A percentile compares a stretch with the other conserved stretches of the same genome.
phyloP scores from a whole-genome alignment of 2,888 invertebrate genomes.

The Micoletzkya japonica region DNA sequence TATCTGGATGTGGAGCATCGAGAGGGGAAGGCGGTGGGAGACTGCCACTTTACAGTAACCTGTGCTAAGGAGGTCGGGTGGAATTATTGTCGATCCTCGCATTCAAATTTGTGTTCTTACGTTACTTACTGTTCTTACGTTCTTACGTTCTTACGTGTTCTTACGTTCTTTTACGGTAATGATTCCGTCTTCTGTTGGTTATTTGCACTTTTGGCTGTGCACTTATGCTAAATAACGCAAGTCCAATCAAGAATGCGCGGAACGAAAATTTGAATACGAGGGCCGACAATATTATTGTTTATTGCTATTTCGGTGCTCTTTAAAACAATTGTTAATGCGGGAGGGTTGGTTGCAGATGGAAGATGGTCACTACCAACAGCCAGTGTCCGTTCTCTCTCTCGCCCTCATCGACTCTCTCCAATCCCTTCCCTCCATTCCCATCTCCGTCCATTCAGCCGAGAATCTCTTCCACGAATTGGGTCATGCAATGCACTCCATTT shows the following conservation, averaged over 20 bases:
- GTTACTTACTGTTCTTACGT: too few species aligned
- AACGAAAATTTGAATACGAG: too few species aligned
- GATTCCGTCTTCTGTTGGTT: too few species aligned
- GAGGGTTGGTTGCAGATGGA: conserved; percentile 39
- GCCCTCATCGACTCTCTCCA: neutral
- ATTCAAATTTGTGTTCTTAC: too few species aligned
- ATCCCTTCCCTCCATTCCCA: conserved; percentile 41
- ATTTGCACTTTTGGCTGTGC: too few species aligned
- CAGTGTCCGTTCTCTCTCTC: conserved; percentile 59
- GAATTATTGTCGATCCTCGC: too few species aligned
- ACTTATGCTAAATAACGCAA: too few species aligned
- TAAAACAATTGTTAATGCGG: too few species aligned
- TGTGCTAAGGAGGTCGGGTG: conserved; percentile 76
- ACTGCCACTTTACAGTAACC: conserved; percentile 97
- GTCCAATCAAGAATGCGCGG: too few species aligned
- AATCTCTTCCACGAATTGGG: conserved; percentile 99
- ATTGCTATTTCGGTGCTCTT: too few species aligned
- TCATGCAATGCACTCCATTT: conserved; percentile 97
- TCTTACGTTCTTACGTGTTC: conserved; percentile 37
- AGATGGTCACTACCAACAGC: conserved; percentile 47
- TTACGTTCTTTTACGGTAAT: too few species aligned
- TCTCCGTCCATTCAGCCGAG: conserved; percentile 84
- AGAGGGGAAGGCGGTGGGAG: conserved; percentile 86
- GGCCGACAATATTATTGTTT: too few species aligned
- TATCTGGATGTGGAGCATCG: conserved; percentile 96